Percentiles rank a stretch among this genome's conserved stretches.
Conservation (phyloP, 2,888 invertebrate genomes). For the Ctena decussata region DNA sequence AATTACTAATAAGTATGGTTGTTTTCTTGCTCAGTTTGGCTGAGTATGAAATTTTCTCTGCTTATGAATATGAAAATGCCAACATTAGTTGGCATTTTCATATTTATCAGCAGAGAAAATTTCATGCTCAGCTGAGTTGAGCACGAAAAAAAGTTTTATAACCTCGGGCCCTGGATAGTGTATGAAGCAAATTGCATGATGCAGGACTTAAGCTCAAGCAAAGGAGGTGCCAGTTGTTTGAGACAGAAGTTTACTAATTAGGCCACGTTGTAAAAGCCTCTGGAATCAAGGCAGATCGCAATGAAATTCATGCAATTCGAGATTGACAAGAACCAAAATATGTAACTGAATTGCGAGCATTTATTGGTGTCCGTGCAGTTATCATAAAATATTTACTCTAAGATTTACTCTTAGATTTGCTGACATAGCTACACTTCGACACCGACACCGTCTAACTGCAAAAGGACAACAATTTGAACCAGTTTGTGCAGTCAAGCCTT, state of each 20-base stretch:
- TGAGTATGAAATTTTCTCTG: too few relatives aligned
- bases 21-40: too few relatives aligned
- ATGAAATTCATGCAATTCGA: background rate
- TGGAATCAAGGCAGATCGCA: constrained; percentile 9
- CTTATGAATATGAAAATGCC: too few relatives aligned
- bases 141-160: too few relatives aligned
- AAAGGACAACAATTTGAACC: too few relatives aligned
- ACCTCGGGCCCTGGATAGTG: constrained; percentile 9
- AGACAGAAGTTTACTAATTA: background rate
- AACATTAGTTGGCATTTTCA: too few relatives aligned
- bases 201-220: constrained; percentile 1
- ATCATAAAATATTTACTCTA: background rate
- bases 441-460: background rate
- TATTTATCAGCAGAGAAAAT: too few relatives aligned
- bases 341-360: background rate
- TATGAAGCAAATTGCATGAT: background rate
- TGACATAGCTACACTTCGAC: background rate
- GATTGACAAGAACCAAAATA: background rate
- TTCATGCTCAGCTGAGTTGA: too few relatives aligned
- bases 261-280: background rate
- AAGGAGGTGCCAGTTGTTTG: background rate
- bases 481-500: background rate
- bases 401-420: too few relatives aligned
- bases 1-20: too few relatives aligned
- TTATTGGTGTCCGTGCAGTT: constrained; percentile 6